Conservation (phyloP, 2,113 vertebrate genomes). For the Sorex araneus region DNA sequence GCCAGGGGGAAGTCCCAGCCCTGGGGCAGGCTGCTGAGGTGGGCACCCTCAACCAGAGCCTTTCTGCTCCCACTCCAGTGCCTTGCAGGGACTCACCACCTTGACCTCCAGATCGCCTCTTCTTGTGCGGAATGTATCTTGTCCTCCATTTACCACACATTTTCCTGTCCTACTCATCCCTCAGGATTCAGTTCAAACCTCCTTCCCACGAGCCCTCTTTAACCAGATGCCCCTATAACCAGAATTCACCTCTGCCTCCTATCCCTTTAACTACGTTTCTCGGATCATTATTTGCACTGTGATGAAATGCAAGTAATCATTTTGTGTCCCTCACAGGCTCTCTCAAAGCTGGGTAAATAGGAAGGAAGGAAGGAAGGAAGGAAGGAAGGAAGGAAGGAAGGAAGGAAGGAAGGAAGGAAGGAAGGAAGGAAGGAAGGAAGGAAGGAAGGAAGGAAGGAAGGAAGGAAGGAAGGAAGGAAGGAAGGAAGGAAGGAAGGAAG, state of each 20-base stretch:
- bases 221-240: not conserved
- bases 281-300: not conserved
- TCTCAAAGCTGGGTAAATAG: not conserved
- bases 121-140: not conserved
- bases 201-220: not conserved
- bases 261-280: not conserved
- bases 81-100: not conserved
- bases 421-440: not conserved
- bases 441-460: not conserved
- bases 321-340: not conserved
- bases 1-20: too few relatives aligned
- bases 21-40: too few relatives aligned
- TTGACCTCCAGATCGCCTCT: accelerated
- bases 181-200: not conserved
- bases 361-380: not conserved
- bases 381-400: not conserved
- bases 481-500: not conserved
- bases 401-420: not conserved
- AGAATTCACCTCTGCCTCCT: too few relatives aligned
- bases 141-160: not conserved
- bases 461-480: not conserved
- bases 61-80: not conserved
- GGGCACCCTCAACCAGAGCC: too few relatives aligned
- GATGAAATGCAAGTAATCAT: not conserved
- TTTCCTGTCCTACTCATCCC: not conserved